Base-by-base conservation (phyloP, 2,888 invertebrate species). In the Phyto melanocephala region DNA sequence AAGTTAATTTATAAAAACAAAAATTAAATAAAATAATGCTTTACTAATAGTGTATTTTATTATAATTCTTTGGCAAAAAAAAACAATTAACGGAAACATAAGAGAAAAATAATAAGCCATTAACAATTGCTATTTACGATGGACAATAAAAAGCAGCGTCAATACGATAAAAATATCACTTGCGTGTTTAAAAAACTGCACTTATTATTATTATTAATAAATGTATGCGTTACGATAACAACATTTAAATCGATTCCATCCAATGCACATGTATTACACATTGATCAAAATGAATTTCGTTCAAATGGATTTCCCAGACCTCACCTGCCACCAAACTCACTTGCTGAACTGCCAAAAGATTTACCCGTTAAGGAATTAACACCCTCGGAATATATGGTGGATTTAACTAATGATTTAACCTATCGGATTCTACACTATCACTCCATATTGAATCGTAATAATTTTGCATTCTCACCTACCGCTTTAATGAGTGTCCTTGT, bases 391-490 rank as follows among this genome's bases (percentile, higher is more conserved):
- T 92, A 94, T 79, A 95, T 96, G 95, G 95, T 95, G 75, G 96
- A 96, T 88, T 93, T 95, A 45, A 94, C 95, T 52, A 96, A 96
- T 89, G 94, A 94, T 88, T 93, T 95, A 84, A 94, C 95, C 70
- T 91, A 95, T 83, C 93, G 94, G 89, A 92, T 95, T 86, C 92
- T 96, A 0, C 92, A 94, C 86, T 93, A 94, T 89, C 95, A 95
- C 87, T 94, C 95, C 87, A 93, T 94, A 90, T 92, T 94, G 86
- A 95, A 95, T 90, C 93, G 94, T 60, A 95, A 95, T 88, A 97
- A 96, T 90, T 95, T 96, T 71, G 96, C 96, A 4, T 95, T 96
- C 88, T 96, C 96, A 0, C 96, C 96, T 10, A 96, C 96, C 84
- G 96, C 96, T 2, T 92, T 96, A 79, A 94, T 95, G 87, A 96